Base-by-base conservation (phyloP, 1,140 invertebrate genomes). In the Drosophila setifemur region DNA sequence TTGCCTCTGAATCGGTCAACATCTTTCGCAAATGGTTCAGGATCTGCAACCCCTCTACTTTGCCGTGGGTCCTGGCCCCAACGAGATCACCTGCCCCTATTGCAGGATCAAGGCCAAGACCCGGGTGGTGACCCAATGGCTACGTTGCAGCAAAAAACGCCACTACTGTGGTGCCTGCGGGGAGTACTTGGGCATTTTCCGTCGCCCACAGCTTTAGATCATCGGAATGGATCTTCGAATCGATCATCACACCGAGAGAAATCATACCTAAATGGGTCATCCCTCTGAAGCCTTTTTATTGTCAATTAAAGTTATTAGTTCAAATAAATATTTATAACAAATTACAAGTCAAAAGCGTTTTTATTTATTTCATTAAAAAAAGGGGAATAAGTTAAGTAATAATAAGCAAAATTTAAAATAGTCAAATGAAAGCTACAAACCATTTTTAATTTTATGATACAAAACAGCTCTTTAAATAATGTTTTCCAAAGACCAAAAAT, bases 91-190 rank as follows among this genome's bases (percentile, higher is more conserved):
- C 31, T 90, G 89, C 39, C 89, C 89, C 6, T 78, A 85, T 26
- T 90, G 89, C 47, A 50, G 83, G 14, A 50, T 43, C 11, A 54
- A 68, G 53, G 73, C 71, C 11, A 89, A 74, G 55, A 90, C 89
- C 0, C 58, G 69, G 1, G 42, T 90, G 42, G 64, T 66, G 88
- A 19, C 68, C 72, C 48, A n/a, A n/a, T 75, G 76, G 58, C 48
- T 81, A 23, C 50, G 49, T 18, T 88, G 69, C 26, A 86, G 77
- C 66, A 69, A 71, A 8, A 77, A 77, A 31, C 78, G 73, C 1
- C 88, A 90, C 35, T 81, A 90, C 50, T 90, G 88, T 29, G 73
- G 88, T 9, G 49, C 78, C 33, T 90, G 88, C n/a, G 88, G 88
- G 29, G 88, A 90, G 45, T 90, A 90, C 45, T 57, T 90, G 54